Conservation (phyloP, 1,140 invertebrate genomes). For the Cydia strobilella region DNA sequence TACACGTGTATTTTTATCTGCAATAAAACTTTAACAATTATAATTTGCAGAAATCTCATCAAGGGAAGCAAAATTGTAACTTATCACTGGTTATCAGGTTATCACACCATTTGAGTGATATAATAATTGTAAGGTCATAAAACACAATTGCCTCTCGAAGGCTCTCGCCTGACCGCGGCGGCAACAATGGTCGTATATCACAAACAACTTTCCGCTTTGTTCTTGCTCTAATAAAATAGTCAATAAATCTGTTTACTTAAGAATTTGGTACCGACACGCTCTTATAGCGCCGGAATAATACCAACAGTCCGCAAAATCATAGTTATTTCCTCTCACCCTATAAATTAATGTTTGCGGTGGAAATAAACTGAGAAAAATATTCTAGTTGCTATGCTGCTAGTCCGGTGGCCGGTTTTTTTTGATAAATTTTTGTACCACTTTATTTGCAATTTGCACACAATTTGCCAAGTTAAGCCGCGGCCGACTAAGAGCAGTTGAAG, state of each 20-base stretch:
- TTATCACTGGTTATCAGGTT: conserved; percentile 2
- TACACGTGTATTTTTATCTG: neutral
- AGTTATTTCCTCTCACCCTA: neutral
- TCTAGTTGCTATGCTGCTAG: too few species aligned
- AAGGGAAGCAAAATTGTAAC: neutral
- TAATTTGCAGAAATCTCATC: neutral
- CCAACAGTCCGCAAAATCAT: neutral
- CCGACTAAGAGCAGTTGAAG: too few species aligned
- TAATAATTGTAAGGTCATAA: conserved; percentile 20
- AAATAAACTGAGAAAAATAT: too few species aligned
- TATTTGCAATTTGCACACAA: too few species aligned
- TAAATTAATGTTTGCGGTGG: neutral
- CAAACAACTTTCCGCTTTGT: conserved; percentile 30
- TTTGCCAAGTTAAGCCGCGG: too few species aligned
- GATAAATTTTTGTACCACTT: too few species aligned
- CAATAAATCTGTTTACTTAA: conserved; percentile 22
- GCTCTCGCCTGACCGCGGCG: neutral
- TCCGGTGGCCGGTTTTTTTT: too few species aligned
- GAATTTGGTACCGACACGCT: conserved; percentile 3
- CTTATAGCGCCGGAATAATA: neutral
- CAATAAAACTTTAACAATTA: neutral
- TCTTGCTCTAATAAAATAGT: conserved; percentile 17
- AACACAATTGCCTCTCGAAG: conserved; percentile 23
- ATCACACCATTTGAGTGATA: neutral
- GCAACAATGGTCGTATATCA: conserved; percentile 30